Evolutionary conservation across 2,113 vertebrate genomes (phyloP), one percentile per base, ranked within the genome.

Genomic region (Leptobrachium ailaonicum): DNA sequence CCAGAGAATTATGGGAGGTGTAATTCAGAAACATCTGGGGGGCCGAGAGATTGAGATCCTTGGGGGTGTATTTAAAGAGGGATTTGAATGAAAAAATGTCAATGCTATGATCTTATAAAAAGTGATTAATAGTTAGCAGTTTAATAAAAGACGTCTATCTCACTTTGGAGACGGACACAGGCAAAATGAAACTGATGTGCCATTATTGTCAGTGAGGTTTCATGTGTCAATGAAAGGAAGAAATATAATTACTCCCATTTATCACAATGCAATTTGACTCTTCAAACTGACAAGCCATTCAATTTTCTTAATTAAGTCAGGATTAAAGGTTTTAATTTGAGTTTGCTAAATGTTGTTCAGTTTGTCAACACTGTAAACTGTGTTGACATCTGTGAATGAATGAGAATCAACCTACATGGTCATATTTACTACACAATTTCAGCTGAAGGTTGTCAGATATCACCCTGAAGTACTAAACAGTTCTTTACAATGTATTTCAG

Each of bases 211-310:
- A 41, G 50, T 44, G 66, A 70, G n/a, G 42, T 6, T 13, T 41
- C 66, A 77, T 42, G 45, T 75, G 53, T 40, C 66, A 77, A 69
- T 53, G 2, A n/a, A 44, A 77, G 42, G 40, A 70, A 69, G 32
- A 56, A 69, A 45, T 42, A 20, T 43, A 68, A 53, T 60, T 60
- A 69, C 41, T 44, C 66, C 45, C 9, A 58, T 69, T 82, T 75
- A 78, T 80, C 66, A 85, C 73, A 83, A 81, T n/a, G 80, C 70
- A 74, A 76, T 56, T 82, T 63, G 13, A 47, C 44, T 20, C 73
- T 73, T 68, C 44, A 54, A 77, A 60, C 82, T 13, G 76, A 82
- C 41, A 71, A 72, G 14, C 41, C 76, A 62, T 74, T 77, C 71
- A 40, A 66, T n/a, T 76, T 32, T 20, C 12, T 10, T 53, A 66